A percentile compares a stretch with the other conserved stretches of the same genome.
phyloP scores from a whole-genome alignment of 2,888 invertebrate species.

The Athalia cordata region DNA sequence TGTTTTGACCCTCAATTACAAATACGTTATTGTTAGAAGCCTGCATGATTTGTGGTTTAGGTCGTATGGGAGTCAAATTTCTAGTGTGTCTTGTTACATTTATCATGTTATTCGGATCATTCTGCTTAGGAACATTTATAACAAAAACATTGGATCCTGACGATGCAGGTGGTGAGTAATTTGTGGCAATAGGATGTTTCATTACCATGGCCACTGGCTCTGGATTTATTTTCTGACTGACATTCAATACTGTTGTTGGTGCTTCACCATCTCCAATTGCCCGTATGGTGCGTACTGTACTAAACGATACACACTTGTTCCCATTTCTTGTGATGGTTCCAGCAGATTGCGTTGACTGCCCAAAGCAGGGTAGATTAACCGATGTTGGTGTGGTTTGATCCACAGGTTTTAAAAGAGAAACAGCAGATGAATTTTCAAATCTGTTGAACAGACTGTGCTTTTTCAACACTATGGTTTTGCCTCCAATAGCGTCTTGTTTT shows the following conservation, averaged over 20 bases:
- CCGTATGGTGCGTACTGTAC: background rate
- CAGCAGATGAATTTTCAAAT: constrained; percentile 17
- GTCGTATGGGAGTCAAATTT: background rate
- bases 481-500: constrained; percentile 45
- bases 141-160: constrained; percentile 7
- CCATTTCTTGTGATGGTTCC: no score
- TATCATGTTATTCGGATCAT: constrained; percentile 10
- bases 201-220: background rate
- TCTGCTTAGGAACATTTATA: constrained; percentile 16
- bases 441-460: constrained; percentile 49
- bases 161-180: background rate
- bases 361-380: background rate
- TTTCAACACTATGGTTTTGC: constrained; percentile 51
- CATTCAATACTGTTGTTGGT: background rate
- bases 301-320: background rate
- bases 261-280: no score
- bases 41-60: constrained; percentile 12
- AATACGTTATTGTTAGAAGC: constrained; percentile 19
- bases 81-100: background rate
- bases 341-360: no score
- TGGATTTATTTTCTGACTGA: background rate
- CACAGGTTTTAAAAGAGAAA: constrained; percentile 37
- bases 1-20: constrained; percentile 11
- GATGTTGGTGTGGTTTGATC: background rate
- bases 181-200: background rate